Base-by-base conservation (phyloP, 2,797 vertebrate genomes). In the Silurus lanzhouensis region DNA sequence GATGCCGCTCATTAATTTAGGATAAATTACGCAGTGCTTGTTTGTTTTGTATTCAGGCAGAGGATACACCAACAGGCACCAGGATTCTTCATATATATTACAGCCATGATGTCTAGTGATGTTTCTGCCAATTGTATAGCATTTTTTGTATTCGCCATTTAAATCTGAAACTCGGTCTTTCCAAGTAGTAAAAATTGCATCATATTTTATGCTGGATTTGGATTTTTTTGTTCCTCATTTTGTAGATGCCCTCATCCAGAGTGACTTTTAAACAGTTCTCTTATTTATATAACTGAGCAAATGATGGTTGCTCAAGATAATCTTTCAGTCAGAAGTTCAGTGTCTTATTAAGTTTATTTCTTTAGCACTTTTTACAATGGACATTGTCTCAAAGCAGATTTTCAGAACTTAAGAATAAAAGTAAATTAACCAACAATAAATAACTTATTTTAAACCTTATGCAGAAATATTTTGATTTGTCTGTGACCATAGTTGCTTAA, bases 1-100 rank as follows among this genome's bases (percentile, higher is more conserved):
- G 76, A 83, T 74, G 67, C 20, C 15, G 20, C 68, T 83, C 82
- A 86, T 80, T 80, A 83, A 83, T 86, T 83, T 74, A 55, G 85
- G 48, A 84, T 81, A 58, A 84, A 75, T 84, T 81, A 80, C 68
- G 38, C 48, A 46, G 57, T 2, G 44, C 68, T 83, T 64, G 74
- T 71, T 68, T 86, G 85, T 70, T 86, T 86, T 78, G 6, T 57
- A 60, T 86, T 79, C 48, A 63, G 57, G 55, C 46, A 61, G 44
- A 8, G 44, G 85, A 66, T 72, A 57, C 31, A 25, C 81, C 66
- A 71, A 61, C 72, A 78, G 60, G 63, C 31, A n/a, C 20, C 38
- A 79, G 15, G 25, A 5, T 13, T 14, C 72, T 75, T 78, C 19
- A 22, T 44, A 27, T 22, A 10, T 20, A 46, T 64, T 1, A 22